A percentile compares a stretch with the other conserved stretches of the same genome.
Conservation (phyloP, 2,797 vertebrate genomes). For the Hipposideros larvatus region DNA sequence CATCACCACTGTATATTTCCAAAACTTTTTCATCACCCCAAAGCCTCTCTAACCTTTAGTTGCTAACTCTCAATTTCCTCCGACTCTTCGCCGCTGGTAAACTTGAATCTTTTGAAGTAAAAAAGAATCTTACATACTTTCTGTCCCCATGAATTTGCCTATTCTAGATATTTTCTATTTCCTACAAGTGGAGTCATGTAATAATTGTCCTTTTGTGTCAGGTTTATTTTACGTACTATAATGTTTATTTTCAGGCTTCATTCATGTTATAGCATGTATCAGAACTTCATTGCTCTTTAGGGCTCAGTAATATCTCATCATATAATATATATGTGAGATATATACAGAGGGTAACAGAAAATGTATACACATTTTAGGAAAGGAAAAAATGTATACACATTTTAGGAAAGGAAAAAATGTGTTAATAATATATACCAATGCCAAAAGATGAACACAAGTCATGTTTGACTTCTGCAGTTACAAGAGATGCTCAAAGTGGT, state of each 20-base stretch:
- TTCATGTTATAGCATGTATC: not conserved
- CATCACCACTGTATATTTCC: constrained; percentile 27
- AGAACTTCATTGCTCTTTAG: not conserved
- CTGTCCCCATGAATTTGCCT: not conserved
- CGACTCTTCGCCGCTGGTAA: not conserved
- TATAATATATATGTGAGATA: not conserved
- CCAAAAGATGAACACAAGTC: too few species aligned
- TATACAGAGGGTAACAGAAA: not conserved
- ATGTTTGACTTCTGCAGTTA: too few species aligned
- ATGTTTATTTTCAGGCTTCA: constrained; percentile 10
- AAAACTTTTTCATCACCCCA: not conserved
- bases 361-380: too few species aligned
- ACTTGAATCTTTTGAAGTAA: not conserved
- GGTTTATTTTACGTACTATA: not conserved
- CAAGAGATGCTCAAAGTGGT: too few species aligned
- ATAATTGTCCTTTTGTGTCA: not conserved
- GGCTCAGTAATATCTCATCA: not conserved
- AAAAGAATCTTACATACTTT: not conserved
- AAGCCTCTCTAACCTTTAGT: constrained; percentile 9
- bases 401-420: too few species aligned
- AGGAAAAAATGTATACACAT: too few species aligned
- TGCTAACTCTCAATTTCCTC: not conserved
- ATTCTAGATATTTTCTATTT: not conserved
- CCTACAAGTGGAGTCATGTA: not conserved
- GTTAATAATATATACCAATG: too few species aligned